Conservation (phyloP, 1,140 invertebrate genomes). For the Drosophila eugracilis region DNA sequence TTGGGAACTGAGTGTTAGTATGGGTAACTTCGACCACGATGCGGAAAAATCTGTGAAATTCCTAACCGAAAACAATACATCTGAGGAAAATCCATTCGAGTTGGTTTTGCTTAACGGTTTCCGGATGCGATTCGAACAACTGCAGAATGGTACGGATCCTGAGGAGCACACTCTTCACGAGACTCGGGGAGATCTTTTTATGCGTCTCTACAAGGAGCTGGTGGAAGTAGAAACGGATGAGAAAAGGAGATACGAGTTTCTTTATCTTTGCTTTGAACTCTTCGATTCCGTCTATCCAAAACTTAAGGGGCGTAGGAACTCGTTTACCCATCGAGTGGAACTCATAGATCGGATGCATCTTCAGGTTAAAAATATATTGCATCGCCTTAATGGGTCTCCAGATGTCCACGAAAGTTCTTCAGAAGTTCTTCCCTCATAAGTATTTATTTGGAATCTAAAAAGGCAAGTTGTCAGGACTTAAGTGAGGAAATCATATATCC, state of each 20-base stretch:
- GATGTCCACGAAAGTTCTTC: background rate
- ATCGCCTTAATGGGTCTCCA: background rate
- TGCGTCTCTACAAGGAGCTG: slow-evolving; percentile 37
- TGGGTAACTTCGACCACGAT: slow-evolving; percentile 17
- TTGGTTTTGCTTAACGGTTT: slow-evolving; percentile 17
- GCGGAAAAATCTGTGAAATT: background rate
- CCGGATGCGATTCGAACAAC: slow-evolving; percentile 4
- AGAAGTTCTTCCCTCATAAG: background rate
- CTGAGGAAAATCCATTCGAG: background rate
- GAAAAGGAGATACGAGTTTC: background rate
- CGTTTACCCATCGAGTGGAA: background rate
- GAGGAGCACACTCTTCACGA: background rate
- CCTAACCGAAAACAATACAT: background rate
- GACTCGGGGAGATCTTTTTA: slow-evolving; percentile 18
- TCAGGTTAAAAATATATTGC: background rate
- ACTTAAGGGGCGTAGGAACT: background rate
- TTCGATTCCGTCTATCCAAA: slow-evolving; percentile 1
- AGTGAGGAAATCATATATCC: background rate
- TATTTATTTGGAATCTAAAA: background rate
- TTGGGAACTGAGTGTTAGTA: slow-evolving; percentile 9
- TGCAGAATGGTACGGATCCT: background rate
- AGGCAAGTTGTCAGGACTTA: too few relatives aligned
- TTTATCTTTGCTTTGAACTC: slow-evolving; percentile 34
- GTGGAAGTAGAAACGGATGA: slow-evolving; percentile 9
- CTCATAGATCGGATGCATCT: slow-evolving; percentile 6